Percentiles rank a stretch among this genome's conserved stretches.
Evolutionary conservation across 2,113 vertebrate genomes (phyloP).

Genomic region (Hippopotamus amphibius): DNA sequence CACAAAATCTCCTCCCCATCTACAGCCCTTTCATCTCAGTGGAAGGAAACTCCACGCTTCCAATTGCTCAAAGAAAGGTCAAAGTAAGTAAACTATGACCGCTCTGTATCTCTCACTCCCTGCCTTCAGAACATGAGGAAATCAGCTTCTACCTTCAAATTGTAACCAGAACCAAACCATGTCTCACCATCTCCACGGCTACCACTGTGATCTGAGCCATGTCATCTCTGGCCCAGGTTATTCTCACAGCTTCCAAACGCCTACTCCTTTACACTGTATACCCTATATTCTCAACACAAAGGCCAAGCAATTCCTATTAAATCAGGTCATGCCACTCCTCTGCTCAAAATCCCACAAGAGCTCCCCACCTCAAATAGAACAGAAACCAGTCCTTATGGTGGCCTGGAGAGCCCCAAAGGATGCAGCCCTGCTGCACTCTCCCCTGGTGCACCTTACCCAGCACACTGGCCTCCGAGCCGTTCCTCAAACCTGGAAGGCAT

Average conservation of each 20-base stretch:
- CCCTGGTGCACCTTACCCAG: background rate
- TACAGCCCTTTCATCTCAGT: background rate
- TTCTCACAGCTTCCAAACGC: background rate
- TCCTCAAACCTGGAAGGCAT: background rate
- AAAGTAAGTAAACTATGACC: background rate
- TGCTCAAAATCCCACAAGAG: background rate
- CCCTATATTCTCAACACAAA: background rate
- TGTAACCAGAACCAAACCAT: conserved; percentile 16
- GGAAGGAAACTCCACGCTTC: background rate
- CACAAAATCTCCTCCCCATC: background rate
- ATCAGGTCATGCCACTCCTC: background rate
- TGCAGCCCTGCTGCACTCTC: background rate
- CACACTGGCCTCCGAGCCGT: background rate
- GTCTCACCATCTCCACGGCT: background rate
- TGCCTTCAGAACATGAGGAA: background rate
- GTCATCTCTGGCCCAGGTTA: background rate
- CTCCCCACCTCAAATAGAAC: background rate
- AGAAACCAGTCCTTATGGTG: background rate
- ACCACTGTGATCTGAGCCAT: background rate
- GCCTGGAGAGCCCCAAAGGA: background rate
- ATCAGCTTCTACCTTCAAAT: background rate
- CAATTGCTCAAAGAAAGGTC: background rate
- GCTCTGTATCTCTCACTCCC: background rate
- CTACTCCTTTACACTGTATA: too few relatives aligned
- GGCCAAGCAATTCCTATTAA: background rate